phyloP scores from a whole-genome alignment of 2,797 vertebrate species.

The Odontamblyopus lacepedii region DNA sequence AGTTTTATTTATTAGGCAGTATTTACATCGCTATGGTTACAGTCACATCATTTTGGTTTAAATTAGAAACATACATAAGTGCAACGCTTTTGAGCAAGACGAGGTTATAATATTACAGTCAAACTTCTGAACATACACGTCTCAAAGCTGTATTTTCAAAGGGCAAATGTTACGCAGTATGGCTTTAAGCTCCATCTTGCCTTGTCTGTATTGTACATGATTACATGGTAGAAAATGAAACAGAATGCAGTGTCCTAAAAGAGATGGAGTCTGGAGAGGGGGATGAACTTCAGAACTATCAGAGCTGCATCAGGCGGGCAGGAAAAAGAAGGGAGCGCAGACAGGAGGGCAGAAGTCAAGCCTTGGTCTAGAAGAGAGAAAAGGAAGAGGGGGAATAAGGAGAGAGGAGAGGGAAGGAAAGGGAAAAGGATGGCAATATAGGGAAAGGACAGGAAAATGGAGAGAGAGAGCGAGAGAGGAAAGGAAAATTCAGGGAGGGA shows the following conservation, averaged over 20 bases:
- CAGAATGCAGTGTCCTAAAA: conserved; percentile 50
- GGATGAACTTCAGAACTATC: conserved; percentile 66
- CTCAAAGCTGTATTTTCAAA: not conserved
- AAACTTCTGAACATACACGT: not conserved
- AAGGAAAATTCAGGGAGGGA: not conserved
- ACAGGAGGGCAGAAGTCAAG: conserved; percentile 76
- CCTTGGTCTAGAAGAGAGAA: conserved; percentile 72
- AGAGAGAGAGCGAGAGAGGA: no score
- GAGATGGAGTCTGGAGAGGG: conserved; percentile 61
- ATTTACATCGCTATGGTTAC: not conserved
- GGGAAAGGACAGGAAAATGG: conserved; percentile 25
- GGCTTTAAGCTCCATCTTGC: not conserved
- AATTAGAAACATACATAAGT: not conserved
- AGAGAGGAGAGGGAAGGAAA: not conserved
- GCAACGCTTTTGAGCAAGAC: not conserved
- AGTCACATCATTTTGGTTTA: not conserved
- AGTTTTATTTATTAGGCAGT: conserved; percentile 3
- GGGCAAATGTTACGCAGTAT: not conserved
- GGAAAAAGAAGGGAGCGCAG: conserved; percentile 60
- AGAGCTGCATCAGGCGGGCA: conserved; percentile 65
- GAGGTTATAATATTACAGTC: not conserved
- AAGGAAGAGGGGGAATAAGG: conserved; percentile 12
- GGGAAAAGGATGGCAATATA: conserved; percentile 13
- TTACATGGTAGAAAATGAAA: conserved; percentile 45
- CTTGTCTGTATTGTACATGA: not conserved